Evolutionary conservation across 2,113 vertebrate species (phyloP), one percentile per base, ranked within the genome.

Genomic region (Notarius quadriscutis): DNA sequence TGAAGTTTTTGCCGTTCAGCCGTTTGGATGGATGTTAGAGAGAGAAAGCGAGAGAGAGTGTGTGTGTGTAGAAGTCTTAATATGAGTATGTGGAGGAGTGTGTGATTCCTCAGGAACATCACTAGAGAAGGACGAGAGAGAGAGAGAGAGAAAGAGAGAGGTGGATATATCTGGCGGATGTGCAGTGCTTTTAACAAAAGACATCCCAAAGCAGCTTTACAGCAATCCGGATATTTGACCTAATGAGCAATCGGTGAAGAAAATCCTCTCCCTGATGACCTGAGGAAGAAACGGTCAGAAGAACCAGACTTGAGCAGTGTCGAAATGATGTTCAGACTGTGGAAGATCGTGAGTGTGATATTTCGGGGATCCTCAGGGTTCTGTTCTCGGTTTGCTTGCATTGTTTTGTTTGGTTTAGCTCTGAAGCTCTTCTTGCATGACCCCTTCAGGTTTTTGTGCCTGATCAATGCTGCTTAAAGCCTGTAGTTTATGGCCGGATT

Each of bases 341-440:
- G 12, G 12, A 27, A 30, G 11, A 5, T 63, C 6, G 1, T 25
- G 8, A 25, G 67, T 77, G 27, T 62, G 69, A 30, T 62, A 55
- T 71, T 85, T 14, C 55, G 67, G 87, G 48, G 22, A 72, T 62
- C 84, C 67, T 65, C 77, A 65, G 50, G 41, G 55, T 57, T 85
- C 78, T 48, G 57, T 85, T 55, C 27, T 82, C 10, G 15, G 84
- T 62, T 58, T 30, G 9, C 41, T 67, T 85, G 48, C 25, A 3
- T 81, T 50, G 50, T 53, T 53, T 53, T 53, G 51, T 11, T 41
- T 41, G 2, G 41, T 41, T 41, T 41, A 41, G 41, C 9, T 5
- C 1, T 34, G 30, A n/a, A 12, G 22, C 63, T 27, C 63, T 65
- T 65, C 25, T 27, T n/a, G 62, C 62, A 63, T 63, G 0, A 63